Conservation (phyloP, 2,113 vertebrate genomes). For the Poicephalus meyeri region DNA sequence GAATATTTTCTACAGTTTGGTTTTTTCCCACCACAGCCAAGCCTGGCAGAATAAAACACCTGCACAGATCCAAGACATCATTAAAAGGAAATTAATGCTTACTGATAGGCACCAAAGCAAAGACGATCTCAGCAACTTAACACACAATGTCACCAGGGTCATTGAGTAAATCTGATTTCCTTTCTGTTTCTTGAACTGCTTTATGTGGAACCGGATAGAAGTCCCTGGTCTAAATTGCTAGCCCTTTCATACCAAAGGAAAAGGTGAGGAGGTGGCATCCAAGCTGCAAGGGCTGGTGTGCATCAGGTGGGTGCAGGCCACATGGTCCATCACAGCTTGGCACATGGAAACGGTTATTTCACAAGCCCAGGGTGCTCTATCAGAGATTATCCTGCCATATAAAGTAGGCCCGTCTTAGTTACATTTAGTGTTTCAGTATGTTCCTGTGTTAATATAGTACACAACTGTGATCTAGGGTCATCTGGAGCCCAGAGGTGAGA, state of each 20-base stretch:
- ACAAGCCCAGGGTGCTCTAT: neutral
- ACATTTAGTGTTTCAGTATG: neutral
- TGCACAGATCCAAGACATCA: too few species aligned
- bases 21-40: too few species aligned
- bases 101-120: neutral
- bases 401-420: neutral
- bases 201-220: neutral
- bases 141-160: neutral
- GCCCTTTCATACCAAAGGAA: neutral
- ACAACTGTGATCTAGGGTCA: neutral
- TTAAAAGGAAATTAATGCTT: neutral
- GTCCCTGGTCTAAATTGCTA: neutral
- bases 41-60: too few species aligned
- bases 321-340: neutral
- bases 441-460: neutral
- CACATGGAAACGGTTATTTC: neutral
- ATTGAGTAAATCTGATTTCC: neutral
- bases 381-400: neutral
- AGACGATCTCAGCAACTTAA: neutral
- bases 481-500: neutral
- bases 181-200: neutral
- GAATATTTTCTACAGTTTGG: too few species aligned
- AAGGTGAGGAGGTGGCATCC: rapidly evolving
- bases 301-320: neutral
- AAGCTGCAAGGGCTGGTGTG: rapidly evolving